Base-by-base conservation (phyloP, 1,140 invertebrate genomes). In the Panonychus citri region DNA sequence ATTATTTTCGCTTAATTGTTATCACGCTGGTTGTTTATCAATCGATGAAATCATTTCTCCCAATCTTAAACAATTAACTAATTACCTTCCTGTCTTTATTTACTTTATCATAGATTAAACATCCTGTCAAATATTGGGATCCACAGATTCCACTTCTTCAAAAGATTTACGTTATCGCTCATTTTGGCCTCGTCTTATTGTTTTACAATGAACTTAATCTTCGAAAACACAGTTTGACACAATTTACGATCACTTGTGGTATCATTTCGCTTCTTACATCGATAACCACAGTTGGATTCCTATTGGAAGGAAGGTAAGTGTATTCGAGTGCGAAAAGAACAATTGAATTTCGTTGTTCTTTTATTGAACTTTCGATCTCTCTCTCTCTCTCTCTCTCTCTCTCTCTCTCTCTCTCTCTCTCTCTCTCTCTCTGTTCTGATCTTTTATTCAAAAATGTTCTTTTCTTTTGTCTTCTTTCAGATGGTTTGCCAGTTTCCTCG, bases 61-160 rank as follows among this genome's bases (percentile, higher is more conserved):
- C n/a, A n/a, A n/a, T n/a, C n/a, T n/a, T n/a, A n/a, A n/a, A n/a
- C n/a, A n/a, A n/a, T n/a, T n/a, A 34, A 34, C 30, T 8, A 19
- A 48, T 5, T 8, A 21, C 5, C 43, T 48, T 17, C 5, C 25
- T 24, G 17, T 34, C 53, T 54, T 42, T 55, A 15, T 19, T 37
- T 39, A 26, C 15, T n/a, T 54, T 54, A 50, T 57, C 43, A 13
- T 25, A 69, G 68, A 59, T 68, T 4, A 28, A 56, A 49, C 53
- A 57, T 40, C 61, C 61, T n/a, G 56, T 61, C 13, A 24, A 12
- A n/a, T 46, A 46, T 28, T 62, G 53, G 30, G 51, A 61, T 59
- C 61, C 61, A 26, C 12, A 30, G 17, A 58, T 55, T 37, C 25
- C 27, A 1, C 15, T 59, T 15, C 46, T 52, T 17, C 13, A 53